Percentiles rank a stretch among this genome's conserved stretches.
Conservation (phyloP, 1,140 invertebrate genomes). For the Hyles euphorbiae region DNA sequence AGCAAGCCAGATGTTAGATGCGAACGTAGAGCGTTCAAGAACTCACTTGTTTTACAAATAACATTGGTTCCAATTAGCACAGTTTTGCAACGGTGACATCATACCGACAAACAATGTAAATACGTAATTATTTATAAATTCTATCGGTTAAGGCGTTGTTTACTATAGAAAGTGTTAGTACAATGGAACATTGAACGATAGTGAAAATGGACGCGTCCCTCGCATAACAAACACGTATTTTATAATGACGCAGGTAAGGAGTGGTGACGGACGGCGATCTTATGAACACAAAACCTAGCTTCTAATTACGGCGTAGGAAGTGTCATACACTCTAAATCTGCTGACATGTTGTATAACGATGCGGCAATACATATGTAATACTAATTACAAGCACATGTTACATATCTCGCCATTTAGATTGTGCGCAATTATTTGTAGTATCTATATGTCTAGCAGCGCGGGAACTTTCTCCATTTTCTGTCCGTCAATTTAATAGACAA, state of each 20-base stretch:
- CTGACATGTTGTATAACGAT: no score
- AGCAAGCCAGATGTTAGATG: neutral
- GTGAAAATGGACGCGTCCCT: slow-evolving; percentile 47
- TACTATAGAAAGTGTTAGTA: slow-evolving; percentile 57
- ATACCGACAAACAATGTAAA: slow-evolving; percentile 15
- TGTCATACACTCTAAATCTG: neutral
- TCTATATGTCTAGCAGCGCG: no score
- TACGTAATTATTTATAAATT: slow-evolving; percentile 28
- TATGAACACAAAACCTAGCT: no score
- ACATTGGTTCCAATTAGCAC: slow-evolving; percentile 15
- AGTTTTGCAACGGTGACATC: slow-evolving; percentile 11
- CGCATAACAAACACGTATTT: slow-evolving; percentile 41
- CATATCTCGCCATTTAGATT: no score
- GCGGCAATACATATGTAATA: no score
- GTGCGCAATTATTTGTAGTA: no score
- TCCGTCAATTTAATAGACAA: no score
- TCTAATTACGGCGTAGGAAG: neutral
- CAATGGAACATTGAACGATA: slow-evolving; percentile 60
- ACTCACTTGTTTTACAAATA: neutral
- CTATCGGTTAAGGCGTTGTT: slow-evolving; percentile 25
- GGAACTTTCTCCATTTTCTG: no score
- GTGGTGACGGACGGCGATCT: neutral
- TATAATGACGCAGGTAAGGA: slow-evolving; percentile 5
- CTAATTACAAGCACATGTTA: no score
- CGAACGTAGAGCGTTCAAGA: neutral